phyloP scores from a whole-genome alignment of 2,797 vertebrate genomes.

The Thaleichthys pacificus region DNA sequence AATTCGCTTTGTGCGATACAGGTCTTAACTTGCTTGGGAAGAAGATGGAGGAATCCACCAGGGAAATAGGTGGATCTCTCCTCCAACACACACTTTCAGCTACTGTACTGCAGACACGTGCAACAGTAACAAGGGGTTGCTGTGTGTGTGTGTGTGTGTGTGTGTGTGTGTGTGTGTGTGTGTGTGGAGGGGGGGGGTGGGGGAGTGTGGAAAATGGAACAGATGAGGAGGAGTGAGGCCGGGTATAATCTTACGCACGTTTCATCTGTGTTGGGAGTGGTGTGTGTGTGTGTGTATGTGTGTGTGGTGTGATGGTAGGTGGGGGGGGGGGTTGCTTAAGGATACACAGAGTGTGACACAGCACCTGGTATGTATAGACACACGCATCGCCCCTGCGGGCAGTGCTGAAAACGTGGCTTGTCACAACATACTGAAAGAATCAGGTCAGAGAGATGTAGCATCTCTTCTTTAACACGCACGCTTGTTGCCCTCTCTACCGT shows the following conservation, averaged over 20 bases:
- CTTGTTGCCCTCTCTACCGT: too few relatives aligned
- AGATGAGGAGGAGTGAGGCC: too few relatives aligned
- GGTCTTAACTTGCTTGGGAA: conserved; percentile 51
- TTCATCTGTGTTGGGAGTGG: too few relatives aligned
- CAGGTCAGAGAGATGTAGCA: not conserved
- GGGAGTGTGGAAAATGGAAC: not conserved
- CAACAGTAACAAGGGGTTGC: not conserved
- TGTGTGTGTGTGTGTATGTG: not conserved
- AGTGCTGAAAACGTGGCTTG: too few relatives aligned
- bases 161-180: not conserved
- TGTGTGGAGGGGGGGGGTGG: not conserved
- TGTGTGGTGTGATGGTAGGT: not conserved
- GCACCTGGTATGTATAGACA: too few relatives aligned
- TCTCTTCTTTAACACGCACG: not conserved
- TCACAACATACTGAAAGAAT: too few relatives aligned
- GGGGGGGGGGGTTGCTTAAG: not conserved
- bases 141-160: not conserved
- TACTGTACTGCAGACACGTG: conserved; percentile 5
- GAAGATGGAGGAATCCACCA: conserved; percentile 38
- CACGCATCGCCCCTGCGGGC: too few relatives aligned
- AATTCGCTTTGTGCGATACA: conserved; percentile 57
- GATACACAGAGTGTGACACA: too few relatives aligned
- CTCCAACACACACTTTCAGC: conserved; percentile 31
- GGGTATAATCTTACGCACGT: too few relatives aligned
- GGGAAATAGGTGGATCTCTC: conserved; percentile 50